Evolutionary conservation across 2,113 vertebrate genomes (phyloP), one percentile per base, ranked within the genome.

Genomic region (Sarotherodon lohbergeri): DNA sequence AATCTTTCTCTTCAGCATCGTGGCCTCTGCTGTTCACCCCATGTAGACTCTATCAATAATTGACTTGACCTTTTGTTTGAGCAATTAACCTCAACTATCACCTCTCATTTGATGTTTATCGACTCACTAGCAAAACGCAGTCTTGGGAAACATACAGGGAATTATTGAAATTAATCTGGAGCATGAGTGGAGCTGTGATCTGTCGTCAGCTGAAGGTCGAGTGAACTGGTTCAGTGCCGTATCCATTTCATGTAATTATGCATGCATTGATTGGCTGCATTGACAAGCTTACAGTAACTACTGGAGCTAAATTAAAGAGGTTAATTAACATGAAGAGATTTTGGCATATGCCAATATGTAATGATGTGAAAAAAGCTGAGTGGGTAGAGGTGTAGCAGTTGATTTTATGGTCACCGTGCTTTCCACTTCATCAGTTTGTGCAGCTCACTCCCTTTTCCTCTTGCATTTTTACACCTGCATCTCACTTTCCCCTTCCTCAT

Each of bases 31-130:
- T 32, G 59, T 34, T 71, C 82, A 59, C 56, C 61, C 85, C 32
- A 13, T 66, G 22, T 68, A 29, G 43, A 54, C 34, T 19, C 80
- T n/a, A 76, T 85, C 92, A 83, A 92, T 91, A 91, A 94, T 78
- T 63, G 89, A 91, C 87, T 76, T 91, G 89, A 93, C 91, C 89
- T 92, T 88, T 87, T 82, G 36, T 88, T 83, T 90, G 59, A 86
- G 89, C 88, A 91, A 94, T 94, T 94, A 93, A 93, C 92, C 93
- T 71, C 46, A 5, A 78, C 73, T 59, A 85, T 90, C 89, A 88
- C 79, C 87, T 82, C 81, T 19, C 52, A 19, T 92, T 93, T 85
- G 27, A 54, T 83, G 80, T 52, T 54, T 83, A 93, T 94, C 55
- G 88, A 92, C 68, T 82, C 19, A 4, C 39, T n/a, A 78, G 59